Base-by-base conservation (phyloP, 2,113 vertebrate genomes). In the Sus scrofa region DNA sequence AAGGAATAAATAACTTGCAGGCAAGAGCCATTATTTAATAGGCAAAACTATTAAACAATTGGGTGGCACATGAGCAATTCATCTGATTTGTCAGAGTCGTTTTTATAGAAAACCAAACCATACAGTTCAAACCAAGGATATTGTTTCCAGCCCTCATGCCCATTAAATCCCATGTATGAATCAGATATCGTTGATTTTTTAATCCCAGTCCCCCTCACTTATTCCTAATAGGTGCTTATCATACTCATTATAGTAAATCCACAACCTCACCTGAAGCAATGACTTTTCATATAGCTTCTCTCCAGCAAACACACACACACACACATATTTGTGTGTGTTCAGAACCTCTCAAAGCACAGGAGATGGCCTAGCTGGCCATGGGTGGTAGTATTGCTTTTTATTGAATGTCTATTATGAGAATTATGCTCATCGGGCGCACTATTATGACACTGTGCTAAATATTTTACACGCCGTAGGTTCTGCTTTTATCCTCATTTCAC, bases 281-380 rank as follows among this genome's bases (percentile, higher is more conserved):
- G 30, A 86, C 34, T 78, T 92, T 90, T 82, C 54, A 82, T 54
- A 86, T 54, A 86, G 62, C 54, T 90, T 86, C 75, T 81, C 22
- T 75, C 56, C 65, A 68, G 67, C 1, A 6, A 91, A 56, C 0
- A 54, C 14, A 39, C 6, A 63, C 44, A 27, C 0, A 2, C 15
- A n/a, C n/a, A 27, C 10, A 39, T 2, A 18, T 58, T n/a, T 54
- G 18, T 54, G 32, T 70, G 54, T 73, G 70, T 54, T 60, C 15
- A 68, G 34, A 58, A 68, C 27, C 32, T 86, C 54, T 62, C 60
- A 63, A 91, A 84, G 56, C 10, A 60, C 54, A 79, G 50, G 84
- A 96, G 30, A 75, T 32, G 63, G 39, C 30, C 56, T 68, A 27
- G 24, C 4, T 81, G 15, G 52, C 14, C 54, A 56, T 30, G 24